Base-by-base conservation (phyloP, 2,888 invertebrate genomes). In the Euzetes globulus region DNA sequence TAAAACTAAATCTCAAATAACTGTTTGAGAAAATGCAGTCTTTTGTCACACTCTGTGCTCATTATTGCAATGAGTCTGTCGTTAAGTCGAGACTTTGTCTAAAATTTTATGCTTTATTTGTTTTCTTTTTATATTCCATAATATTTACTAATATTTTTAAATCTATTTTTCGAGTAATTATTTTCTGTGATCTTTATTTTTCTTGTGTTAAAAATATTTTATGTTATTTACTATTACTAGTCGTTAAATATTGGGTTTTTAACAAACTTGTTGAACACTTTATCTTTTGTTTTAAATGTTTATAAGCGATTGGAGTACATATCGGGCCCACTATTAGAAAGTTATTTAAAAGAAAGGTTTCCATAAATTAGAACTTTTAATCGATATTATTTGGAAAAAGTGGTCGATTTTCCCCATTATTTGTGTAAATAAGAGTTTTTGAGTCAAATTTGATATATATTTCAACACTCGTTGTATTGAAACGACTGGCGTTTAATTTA, bases 161-260 rank as follows among this genome's bases (percentile, higher is more conserved):
- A 22, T 55, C 22, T 25, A 55, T 55, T 55, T 52, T 47, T n/a
- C 13, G 13, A 47, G 3, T 47, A 47, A 47, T 47, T 15, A 55
- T 55, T 55, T 55, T 55, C 55, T 55, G 55, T 55, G 55, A 55
- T 55, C 25, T 55, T 55, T 55, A 25, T n/a, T 19, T 52, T 4
- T 19, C 3, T 19, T n/a, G 13, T 5, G 2, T 55, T 55, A 55
- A 22, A 47, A 47, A 17, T 47, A 47, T 47, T 47, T 47, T n/a
- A n/a, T 47, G 47, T 47, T 47, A 47, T 55, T 33, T 22, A 25
- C 25, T 25, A 55, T 25, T 25, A 55, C 55, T 55, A 55, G 55
- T 55, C 55, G 55, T 55, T 55, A 55, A 17, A 55, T 55, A 25
- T 22, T 25, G 55, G 55, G 55, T 22, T 52, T 19, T 11, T 52